A percentile compares a stretch with the other conserved stretches of the same genome.
Evolutionary conservation across 1,140 invertebrate species (phyloP).

Genomic region (honey bee (Apis mellifera)): Amel_HAv3.1 CM009935.2:9062501-9063000

Average conservation of each 20-base stretch:
- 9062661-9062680: slow-evolving; percentile 42
- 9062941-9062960: neutral
- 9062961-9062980: neutral
- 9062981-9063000: neutral
- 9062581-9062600: neutral
- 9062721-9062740: slow-evolving; percentile 35
- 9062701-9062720: slow-evolving; percentile 18
- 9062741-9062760: slow-evolving; percentile 42
- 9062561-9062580: neutral
- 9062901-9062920: neutral
- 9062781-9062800: neutral
- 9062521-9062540: slow-evolving; percentile 9
- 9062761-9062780: neutral
- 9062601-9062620: slow-evolving; percentile 41
- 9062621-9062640: slow-evolving; percentile 27
- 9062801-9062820: neutral
- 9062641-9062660: slow-evolving; percentile 36
- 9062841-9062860: too few relatives aligned
- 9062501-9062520: slow-evolving; percentile 40
- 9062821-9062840: too few relatives aligned
- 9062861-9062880: too few relatives aligned
- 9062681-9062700: slow-evolving; percentile 48
- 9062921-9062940: neutral
- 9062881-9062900: neutral
- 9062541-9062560: slow-evolving; percentile 20